Evolutionary conservation across 2,888 invertebrate genomes (phyloP).

Genomic region (Automeris io): DNA sequence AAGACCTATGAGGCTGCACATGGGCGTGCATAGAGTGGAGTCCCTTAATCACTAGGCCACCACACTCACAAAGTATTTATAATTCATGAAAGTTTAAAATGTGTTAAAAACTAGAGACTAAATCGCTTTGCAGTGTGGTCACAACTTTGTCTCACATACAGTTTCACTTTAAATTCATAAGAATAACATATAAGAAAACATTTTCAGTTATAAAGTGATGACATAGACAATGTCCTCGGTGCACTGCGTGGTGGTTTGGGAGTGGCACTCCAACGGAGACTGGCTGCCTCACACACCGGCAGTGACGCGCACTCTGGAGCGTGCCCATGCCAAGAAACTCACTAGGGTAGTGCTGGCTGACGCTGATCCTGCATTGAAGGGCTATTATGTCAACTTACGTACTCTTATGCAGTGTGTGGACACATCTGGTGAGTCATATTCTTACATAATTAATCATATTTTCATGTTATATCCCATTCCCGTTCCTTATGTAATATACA

Average conservation of each 20-base stretch:
- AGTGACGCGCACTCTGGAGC: conserved; percentile 89
- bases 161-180: too few species aligned
- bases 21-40: too few species aligned
- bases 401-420: conserved; percentile 85
- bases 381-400: conserved; percentile 86
- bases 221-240: conserved; percentile 69
- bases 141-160: too few species aligned
- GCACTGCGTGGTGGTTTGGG: conserved; percentile 89
- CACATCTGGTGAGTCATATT: conserved; percentile 50
- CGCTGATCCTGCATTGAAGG: conserved; percentile 87
- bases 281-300: conserved; percentile 93
- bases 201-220: conserved; percentile 7
- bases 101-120: too few species aligned
- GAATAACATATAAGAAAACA: background rate
- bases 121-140: too few species aligned
- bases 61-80: too few species aligned
- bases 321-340: conserved; percentile 88
- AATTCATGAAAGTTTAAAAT: too few species aligned
- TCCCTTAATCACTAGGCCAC: too few species aligned
- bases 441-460: too few species aligned
- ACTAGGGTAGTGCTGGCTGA: conserved; percentile 91
- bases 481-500: too few species aligned
- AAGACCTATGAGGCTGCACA: too few species aligned
- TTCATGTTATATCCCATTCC: too few species aligned
- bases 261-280: conserved; percentile 82